Conservation (phyloP, 2,888 invertebrate genomes). For the Oxytorus armatus region DNA sequence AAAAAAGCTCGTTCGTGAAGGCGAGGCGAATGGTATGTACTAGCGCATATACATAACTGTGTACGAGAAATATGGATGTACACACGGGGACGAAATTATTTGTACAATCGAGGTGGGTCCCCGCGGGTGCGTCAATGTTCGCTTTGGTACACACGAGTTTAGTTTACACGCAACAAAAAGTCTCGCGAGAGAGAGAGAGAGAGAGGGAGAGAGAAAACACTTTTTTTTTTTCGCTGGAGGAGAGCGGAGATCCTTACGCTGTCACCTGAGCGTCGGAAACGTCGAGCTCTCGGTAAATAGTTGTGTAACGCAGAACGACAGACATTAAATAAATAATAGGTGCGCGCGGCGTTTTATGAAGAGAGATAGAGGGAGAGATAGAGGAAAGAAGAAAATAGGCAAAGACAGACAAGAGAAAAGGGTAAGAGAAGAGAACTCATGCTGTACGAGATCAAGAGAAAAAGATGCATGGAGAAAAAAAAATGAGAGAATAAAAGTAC, state of each 20-base stretch:
- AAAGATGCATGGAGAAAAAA: constrained; percentile 25
- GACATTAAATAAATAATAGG: constrained; percentile 81
- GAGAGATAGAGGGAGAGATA: constrained; percentile 73
- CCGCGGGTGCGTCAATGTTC: constrained; percentile 74
- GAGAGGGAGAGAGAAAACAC: too few relatives aligned
- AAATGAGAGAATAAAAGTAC: constrained; percentile 33
- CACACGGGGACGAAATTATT: constrained; percentile 75
- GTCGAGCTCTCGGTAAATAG: constrained; percentile 76
- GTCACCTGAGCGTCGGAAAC: constrained; percentile 65
- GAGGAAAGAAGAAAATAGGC: constrained; percentile 25
- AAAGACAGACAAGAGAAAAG: constrained; percentile 14
- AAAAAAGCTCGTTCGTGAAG: constrained; percentile 51
- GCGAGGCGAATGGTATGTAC: constrained; percentile 46
- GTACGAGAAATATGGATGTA: constrained; percentile 43
- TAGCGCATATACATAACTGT: neutral
- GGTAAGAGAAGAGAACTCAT: constrained; percentile 3
- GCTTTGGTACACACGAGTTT: constrained; percentile 69
- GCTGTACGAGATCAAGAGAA: constrained; percentile 49
- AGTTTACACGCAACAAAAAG: constrained; percentile 65
- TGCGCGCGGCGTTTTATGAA: constrained; percentile 73
- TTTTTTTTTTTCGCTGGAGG: constrained; percentile 16
- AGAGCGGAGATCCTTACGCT: constrained; percentile 49
- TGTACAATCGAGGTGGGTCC: constrained; percentile 79
- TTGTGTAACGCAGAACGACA: constrained; percentile 80
- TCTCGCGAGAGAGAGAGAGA: constrained; percentile 60